Evolutionary conservation across 2,797 vertebrate genomes (phyloP).

Genomic region (Petrocephalus schoutedeni): DNA sequence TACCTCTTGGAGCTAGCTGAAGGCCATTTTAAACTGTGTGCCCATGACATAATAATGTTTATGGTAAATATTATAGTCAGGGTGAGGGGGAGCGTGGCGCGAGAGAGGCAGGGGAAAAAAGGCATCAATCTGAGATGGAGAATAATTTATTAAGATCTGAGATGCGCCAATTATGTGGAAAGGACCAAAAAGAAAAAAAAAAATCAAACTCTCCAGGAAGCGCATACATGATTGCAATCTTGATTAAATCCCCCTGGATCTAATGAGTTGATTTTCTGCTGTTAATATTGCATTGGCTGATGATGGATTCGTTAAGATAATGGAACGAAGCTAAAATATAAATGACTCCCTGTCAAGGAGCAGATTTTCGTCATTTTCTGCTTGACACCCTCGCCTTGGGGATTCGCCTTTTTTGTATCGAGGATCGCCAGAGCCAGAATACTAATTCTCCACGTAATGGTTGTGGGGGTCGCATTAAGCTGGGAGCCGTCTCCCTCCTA

Average conservation of each 20-base stretch:
- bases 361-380: slow-evolving; percentile 98
- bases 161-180: slow-evolving; percentile 79
- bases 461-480: slow-evolving; percentile 48
- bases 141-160: slow-evolving; percentile 86
- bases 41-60: slow-evolving; percentile 86
- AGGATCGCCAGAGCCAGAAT: slow-evolving; percentile 75
- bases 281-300: slow-evolving; percentile 99
- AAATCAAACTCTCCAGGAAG: slow-evolving; percentile 86
- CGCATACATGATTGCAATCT: slow-evolving; percentile 97
- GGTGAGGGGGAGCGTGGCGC: slow-evolving; percentile 70
- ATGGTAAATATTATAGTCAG: slow-evolving; percentile 81
- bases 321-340: slow-evolving; percentile 99
- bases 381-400: slow-evolving; percentile 82
- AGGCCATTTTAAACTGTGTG: slow-evolving; percentile 85
- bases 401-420: slow-evolving; percentile 75
- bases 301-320: slow-evolving; percentile 99
- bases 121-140: slow-evolving; percentile 73
- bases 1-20: slow-evolving; percentile 79
- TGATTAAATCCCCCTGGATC: slow-evolving; percentile 99
- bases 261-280: slow-evolving; percentile 99
- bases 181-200: slow-evolving; percentile 77
- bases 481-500: slow-evolving; percentile 32
- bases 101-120: slow-evolving; percentile 59
- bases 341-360: slow-evolving; percentile 99
- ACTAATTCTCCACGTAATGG: slow-evolving; percentile 71